Base-by-base conservation (phyloP, 2,888 invertebrate genomes). In the Lepidocyrtinus sp. region DNA sequence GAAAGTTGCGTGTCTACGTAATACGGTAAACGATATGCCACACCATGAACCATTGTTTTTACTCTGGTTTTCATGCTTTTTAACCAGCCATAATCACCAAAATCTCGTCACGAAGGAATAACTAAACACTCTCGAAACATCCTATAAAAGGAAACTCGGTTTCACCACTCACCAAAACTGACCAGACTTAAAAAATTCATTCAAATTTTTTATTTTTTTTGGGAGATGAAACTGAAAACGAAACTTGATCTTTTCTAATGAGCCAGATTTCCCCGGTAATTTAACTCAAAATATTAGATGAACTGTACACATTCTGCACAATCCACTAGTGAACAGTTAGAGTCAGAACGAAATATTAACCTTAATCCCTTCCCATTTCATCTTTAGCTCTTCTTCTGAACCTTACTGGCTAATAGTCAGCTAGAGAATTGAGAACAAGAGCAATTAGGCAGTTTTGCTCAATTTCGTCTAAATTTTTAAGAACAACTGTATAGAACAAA, bases 61-160 rank as follows among this genome's bases (percentile, higher is more conserved):
- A 19, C 68, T 61, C 46, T 61, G 24, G 25, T 62, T 75, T 75
- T 62, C 62, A 68, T 61, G 68, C 62, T 65, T 62, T 62, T 21
- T 36, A 36, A 62, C 63, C 25, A 36, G 12, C 24, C 9, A 64
- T 50, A 59, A 50, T 50, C 12, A 36, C 36, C 5, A 36, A 36
- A 5, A 36, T 36, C 5, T 7, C 12, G 12, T 36, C 36, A 36
- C 36, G 36, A 36, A 36, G 5, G 36, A 5, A 5, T 5, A 36
- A 5, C 36, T 7, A 5, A 5, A 36, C 36, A 36, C 36, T 7
- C 12, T 7, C 36, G 5, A 36, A 5, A 7, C 12, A 36, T 36
- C 12, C 12, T 36, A 36, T 7, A 36, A 36, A 36, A 12, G 36
- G 36, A 36, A 36, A 36, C 36, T 36, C 12, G 36, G 12, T 36